These are phyloP conservation scores for Synergus gifuensis DNA, from an alignment of 2,888 invertebrate genomes.

Conservation along the genomic window DNA sequence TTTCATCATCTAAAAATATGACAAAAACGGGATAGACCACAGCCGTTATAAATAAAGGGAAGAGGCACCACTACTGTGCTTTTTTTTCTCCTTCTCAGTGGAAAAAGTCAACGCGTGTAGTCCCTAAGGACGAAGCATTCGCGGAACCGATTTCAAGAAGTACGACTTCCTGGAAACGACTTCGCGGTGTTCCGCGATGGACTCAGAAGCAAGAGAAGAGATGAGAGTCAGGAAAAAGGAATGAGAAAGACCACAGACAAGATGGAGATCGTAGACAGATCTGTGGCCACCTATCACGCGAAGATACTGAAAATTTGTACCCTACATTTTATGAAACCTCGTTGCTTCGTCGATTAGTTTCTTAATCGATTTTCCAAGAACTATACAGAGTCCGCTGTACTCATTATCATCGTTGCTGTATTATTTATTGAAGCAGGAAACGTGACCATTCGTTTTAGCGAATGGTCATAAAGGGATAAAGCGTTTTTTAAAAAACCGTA, in stretches of 20 bases:
- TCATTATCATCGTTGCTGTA: background rate
- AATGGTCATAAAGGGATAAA: no score
- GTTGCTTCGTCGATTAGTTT: conserved; percentile 54
- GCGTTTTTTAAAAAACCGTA: background rate
- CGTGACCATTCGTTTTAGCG: background rate
- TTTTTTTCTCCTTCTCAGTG: background rate
- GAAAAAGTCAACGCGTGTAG: conserved; percentile 21
- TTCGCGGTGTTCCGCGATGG: conserved; percentile 51
- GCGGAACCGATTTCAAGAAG: conserved; percentile 62
- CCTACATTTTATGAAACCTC: conserved; percentile 55
- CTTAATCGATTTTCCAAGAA: conserved; percentile 61
- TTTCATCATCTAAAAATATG: background rate
- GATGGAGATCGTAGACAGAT: conserved; percentile 51
- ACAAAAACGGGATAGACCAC: background rate
- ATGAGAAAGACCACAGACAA: conserved; percentile 43
- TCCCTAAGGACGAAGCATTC: conserved; percentile 48
- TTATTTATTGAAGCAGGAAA: background rate
- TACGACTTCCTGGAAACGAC: conserved; percentile 65
- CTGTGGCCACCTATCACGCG: conserved; percentile 63
- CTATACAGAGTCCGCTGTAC: background rate
- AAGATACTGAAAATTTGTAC: conserved; percentile 59
- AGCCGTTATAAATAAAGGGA: conserved; percentile 4
- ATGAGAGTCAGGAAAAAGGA: conserved; percentile 42
- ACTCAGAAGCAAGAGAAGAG: conserved; percentile 36
- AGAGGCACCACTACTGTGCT: background rate